phyloP scores from a whole-genome alignment of 2,797 vertebrate species.

The Sebastes flavidus region DNA sequence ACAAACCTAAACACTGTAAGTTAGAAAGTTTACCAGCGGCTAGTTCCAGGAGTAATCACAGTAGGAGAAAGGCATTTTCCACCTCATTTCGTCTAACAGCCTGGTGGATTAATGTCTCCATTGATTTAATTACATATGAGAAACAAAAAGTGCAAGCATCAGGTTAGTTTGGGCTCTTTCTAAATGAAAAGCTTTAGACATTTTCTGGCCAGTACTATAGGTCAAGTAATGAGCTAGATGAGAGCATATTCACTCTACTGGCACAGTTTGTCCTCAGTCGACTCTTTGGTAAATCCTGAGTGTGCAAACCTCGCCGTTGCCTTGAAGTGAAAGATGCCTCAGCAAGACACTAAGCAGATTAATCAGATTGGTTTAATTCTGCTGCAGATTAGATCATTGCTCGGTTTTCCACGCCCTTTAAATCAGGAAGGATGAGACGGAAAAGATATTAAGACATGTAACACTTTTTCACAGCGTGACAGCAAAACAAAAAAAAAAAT shows the following conservation, averaged over 20 bases:
- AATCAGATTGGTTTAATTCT: conserved; percentile 19
- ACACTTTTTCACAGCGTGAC: not conserved
- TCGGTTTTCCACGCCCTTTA: not conserved
- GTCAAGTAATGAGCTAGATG: conserved; percentile 11
- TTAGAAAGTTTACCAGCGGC: not conserved
- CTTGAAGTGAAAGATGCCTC: not conserved
- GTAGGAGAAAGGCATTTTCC: conserved; percentile 48
- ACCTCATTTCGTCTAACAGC: conserved; percentile 59
- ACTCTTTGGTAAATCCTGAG: conserved; percentile 1
- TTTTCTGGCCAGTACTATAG: conserved; percentile 1
- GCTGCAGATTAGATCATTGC: conserved; percentile 25
- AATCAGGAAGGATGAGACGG: conserved; percentile 1
- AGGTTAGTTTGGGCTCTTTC: conserved; percentile 4
- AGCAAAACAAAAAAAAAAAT: not conserved
- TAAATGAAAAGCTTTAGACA: conserved; percentile 9
- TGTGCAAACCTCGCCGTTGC: not conserved
- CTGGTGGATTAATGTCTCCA: conserved; percentile 53
- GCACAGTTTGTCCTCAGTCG: not conserved
- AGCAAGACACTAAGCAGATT: conserved; percentile 14
- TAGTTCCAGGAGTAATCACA: conserved; percentile 47
- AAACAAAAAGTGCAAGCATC: conserved; percentile 23
- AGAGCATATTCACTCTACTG: not conserved
- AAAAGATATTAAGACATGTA: not conserved
- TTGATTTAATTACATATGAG: conserved; percentile 59
- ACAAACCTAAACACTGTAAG: not conserved